Conservation (phyloP, 1,140 invertebrate genomes). For the Lepidostoma basale region DNA sequence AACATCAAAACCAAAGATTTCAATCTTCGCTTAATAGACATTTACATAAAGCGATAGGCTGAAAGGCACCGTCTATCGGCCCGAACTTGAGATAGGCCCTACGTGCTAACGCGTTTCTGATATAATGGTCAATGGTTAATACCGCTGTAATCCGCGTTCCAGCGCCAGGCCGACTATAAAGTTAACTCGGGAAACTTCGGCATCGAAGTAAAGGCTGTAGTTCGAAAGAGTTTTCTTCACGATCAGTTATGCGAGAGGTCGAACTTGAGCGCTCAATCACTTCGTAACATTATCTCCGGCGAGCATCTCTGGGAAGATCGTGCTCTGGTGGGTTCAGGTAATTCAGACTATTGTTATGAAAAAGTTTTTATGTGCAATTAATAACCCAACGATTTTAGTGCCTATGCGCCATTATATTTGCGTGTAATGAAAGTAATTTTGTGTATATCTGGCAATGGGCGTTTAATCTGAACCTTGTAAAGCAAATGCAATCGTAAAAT, state of each 20-base stretch:
- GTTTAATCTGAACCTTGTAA: no score
- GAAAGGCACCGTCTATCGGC: not conserved
- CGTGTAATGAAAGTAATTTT: no score
- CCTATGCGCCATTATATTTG: no score
- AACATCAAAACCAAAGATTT: conserved; percentile 26
- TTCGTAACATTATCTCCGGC: conserved; percentile 6
- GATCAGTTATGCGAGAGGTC: conserved; percentile 37
- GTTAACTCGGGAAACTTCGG: conserved; percentile 28
- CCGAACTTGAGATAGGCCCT: conserved; percentile 21
- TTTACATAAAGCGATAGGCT: conserved; percentile 20
- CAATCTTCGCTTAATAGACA: conserved; percentile 28
- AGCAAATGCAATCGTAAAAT: no score
- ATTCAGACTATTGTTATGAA: no score
- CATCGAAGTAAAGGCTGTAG: not conserved
- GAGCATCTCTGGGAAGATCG: not conserved
- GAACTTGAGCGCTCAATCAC: conserved; percentile 27
- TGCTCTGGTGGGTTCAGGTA: no score
- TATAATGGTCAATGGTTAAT: conserved; percentile 24
- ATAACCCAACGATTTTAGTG: no score
- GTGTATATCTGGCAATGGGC: no score
- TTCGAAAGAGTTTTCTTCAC: conserved; percentile 26
- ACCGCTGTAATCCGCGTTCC: conserved; percentile 7
- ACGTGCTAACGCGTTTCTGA: conserved; percentile 18
- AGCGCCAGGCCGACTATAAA: conserved; percentile 14
- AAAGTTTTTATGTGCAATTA: no score